Base-by-base conservation (phyloP, 2,797 vertebrate genomes). In the Lacerta agilis region DNA sequence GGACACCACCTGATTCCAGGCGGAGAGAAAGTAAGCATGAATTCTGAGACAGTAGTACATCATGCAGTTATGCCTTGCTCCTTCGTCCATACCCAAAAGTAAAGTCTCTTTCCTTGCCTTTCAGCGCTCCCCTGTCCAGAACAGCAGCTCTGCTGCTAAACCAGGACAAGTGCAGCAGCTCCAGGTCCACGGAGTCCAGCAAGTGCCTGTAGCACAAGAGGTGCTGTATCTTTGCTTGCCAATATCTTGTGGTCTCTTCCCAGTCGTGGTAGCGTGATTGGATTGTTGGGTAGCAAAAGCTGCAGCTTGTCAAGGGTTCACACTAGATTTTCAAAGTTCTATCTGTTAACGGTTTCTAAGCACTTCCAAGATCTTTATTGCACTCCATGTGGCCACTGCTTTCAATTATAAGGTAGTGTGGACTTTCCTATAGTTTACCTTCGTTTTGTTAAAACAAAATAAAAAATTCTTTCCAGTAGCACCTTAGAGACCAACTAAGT, bases 171-270 rank as follows among this genome's bases (percentile, higher is more conserved):
- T 94, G 33, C 95, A 94, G 91, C 93, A 93, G 87, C 94, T 96
- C 43, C 95, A 94, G 91, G 93, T 95, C 78, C 96, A 96, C 6
- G 86, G 92, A 2, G 92, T 94, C 55, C 95, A 92, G 85, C 92
- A 94, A 90, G 94, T 95, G 86, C 91, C 95, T 55, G 87, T 93
- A 83, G 88, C 93, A 67, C 95, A 94, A 91, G 96, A 96, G 96
- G 96, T 96, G 87, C 91, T 87, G 87, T 91, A 90, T 86, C 25
- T 81, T 85, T 89, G n/a, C 84, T 80, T 80, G 75, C 38, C 64
- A 20, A 38, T 55, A 29, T 73, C 38, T 73, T 73, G 76, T 27
- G 41, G 55, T 75, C 67, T 23, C 69, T 80, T 41, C 76, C 29
- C 20, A 13, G 10, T 45, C 27, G 20, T 25, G 36, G 58, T 67